These are phyloP conservation scores for Hypocryptadius cinnamomeus DNA, from an alignment of 2,113 vertebrate genomes.

Conservation along the genomic window DNA sequence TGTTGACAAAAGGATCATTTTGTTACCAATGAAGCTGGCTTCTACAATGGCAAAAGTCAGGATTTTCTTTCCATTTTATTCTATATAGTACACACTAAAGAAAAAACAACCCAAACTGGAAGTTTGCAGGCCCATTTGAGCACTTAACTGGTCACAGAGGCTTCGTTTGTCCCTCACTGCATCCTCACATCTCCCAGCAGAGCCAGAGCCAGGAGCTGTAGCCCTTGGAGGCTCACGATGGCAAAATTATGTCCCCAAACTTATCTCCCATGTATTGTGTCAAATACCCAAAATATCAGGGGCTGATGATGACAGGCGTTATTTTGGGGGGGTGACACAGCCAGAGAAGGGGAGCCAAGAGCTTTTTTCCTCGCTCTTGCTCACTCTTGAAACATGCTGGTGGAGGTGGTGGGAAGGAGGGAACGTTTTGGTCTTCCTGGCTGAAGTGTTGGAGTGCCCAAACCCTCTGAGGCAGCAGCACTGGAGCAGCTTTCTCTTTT, in stretches of 20 bases:
- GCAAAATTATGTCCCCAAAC: not conserved
- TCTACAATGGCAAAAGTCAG: not conserved
- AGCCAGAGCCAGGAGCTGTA: not conserved
- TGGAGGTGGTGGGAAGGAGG: not conserved
- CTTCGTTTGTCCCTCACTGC: fast-evolving
- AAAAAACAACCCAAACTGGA: not conserved
- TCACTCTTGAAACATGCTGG: not conserved
- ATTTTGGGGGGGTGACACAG: not conserved
- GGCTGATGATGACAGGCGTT: not conserved
- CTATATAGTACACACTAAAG: not conserved
- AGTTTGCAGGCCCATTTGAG: not conserved
- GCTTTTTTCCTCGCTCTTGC: not conserved
- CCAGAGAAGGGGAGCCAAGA: not conserved
- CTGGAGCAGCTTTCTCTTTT: not conserved
- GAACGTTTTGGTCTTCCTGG: not conserved
- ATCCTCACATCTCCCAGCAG: not conserved
- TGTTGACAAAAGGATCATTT: not conserved
- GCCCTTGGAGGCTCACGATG: fast-evolving
- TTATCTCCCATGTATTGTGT: not conserved
- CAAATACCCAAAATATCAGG: not conserved
- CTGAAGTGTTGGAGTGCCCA: fast-evolving
- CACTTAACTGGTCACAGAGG: not conserved
- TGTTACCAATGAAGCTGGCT: not conserved
- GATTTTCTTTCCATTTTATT: not conserved
- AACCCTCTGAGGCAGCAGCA: not conserved